A percentile compares a stretch with the other conserved stretches of the same genome.
Evolutionary conservation across 1,140 invertebrate species (phyloP).

Genomic region (Augochlora pura): DNA sequence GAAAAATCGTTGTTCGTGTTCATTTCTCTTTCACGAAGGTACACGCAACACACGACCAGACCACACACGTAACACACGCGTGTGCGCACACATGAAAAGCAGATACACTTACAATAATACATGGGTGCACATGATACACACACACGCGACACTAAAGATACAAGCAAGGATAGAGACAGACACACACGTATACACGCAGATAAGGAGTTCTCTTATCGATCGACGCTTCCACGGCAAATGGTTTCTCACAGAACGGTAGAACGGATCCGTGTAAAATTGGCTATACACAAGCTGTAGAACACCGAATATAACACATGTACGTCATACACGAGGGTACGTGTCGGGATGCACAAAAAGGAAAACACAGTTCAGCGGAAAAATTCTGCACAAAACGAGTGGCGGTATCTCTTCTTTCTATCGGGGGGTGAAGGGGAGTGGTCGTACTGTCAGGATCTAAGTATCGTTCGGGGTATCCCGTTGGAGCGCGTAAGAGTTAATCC

Average conservation of each 20-base stretch:
- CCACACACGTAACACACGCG: too few relatives aligned
- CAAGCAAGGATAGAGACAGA: neutral
- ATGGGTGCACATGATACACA: too few relatives aligned
- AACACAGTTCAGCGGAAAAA: slow-evolving; percentile 33
- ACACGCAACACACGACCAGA: neutral
- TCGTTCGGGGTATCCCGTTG: slow-evolving; percentile 26
- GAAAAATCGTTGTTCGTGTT: neutral
- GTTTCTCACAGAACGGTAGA: neutral
- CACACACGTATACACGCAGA: neutral
- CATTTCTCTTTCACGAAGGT: neutral
- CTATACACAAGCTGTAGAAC: slow-evolving; percentile 12
- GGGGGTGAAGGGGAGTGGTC: slow-evolving; percentile 45
- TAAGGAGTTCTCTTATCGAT: neutral
- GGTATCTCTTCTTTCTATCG: slow-evolving; percentile 39
- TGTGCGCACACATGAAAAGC: too few relatives aligned
- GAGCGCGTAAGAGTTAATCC: slow-evolving; percentile 10
- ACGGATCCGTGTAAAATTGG: slow-evolving; percentile 32
- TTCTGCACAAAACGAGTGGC: slow-evolving; percentile 49
- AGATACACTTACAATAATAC: too few relatives aligned
- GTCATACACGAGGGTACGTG: slow-evolving; percentile 3
- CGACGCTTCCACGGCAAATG: slow-evolving; percentile 29
- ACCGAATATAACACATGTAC: neutral
- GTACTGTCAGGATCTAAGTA: slow-evolving; percentile 28
- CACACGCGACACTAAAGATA: too few relatives aligned
- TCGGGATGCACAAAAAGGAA: slow-evolving; percentile 59